A percentile compares a stretch with the other conserved stretches of the same genome.
phyloP scores from a whole-genome alignment of 2,888 invertebrate genomes.

The Exephanes ischioxanthus region DNA sequence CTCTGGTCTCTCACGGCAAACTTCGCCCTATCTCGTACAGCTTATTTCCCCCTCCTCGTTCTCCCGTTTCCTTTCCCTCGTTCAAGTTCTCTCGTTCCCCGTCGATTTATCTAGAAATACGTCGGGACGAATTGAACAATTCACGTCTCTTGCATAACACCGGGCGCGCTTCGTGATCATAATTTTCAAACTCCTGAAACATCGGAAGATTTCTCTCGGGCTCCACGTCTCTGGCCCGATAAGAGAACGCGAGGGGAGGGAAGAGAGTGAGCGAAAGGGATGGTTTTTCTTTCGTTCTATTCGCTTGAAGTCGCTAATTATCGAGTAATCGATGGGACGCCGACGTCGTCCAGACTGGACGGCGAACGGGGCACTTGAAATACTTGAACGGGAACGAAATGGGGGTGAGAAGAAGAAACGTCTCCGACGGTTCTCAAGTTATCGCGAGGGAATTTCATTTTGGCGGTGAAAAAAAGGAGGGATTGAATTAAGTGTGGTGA shows the following conservation, averaged over 20 bases:
- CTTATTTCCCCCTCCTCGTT: conserved; percentile 11
- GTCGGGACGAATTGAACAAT: conserved; percentile 36
- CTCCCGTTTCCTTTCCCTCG: conserved; percentile 14
- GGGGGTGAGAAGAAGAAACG: conserved; percentile 13
- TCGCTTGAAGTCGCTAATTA: conserved; percentile 47
- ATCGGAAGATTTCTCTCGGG: conserved; percentile 1
- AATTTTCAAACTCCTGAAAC: conserved; percentile 35
- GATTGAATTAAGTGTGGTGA: neutral
- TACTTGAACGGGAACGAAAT: neutral
- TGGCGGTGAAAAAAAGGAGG: conserved; percentile 15
- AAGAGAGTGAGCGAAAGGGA: neutral
- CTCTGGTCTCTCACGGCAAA: conserved; percentile 31
- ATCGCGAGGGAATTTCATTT: conserved; percentile 33
- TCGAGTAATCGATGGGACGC: conserved; percentile 47
- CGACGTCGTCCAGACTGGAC: neutral
- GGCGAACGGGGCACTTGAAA: neutral
- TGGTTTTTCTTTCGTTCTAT: conserved; percentile 22
- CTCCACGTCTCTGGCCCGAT: conserved; percentile 13
- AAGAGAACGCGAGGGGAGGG: neutral
- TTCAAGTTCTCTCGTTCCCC: conserved; percentile 26
- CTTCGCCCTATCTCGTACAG: conserved; percentile 40
- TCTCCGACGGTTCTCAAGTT: neutral
- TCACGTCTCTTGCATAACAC: conserved; percentile 20
- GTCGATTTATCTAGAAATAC: conserved; percentile 49
- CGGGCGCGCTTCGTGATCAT: conserved; percentile 22